Evolutionary conservation across 2,797 vertebrate genomes (phyloP).

Genomic region (Paguma larvata): DNA sequence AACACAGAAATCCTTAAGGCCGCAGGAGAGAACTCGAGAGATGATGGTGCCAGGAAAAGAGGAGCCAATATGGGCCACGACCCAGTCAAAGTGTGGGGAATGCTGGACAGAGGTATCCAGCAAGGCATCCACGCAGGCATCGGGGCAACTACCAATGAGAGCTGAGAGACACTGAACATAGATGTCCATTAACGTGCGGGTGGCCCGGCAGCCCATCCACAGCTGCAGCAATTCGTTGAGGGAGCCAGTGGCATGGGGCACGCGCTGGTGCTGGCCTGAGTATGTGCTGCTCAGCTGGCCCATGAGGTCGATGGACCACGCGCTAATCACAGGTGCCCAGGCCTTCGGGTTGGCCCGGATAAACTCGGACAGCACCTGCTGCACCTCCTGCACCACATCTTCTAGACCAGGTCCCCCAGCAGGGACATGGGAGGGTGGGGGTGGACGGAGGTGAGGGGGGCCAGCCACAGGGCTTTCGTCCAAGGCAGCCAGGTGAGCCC

Average conservation of each 20-base stretch:
- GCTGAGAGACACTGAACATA: conserved; percentile 96
- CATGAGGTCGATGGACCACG: conserved; percentile 97
- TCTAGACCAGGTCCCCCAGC: conserved; percentile 84
- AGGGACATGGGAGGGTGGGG: conserved; percentile 79
- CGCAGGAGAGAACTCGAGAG: conserved; percentile 95
- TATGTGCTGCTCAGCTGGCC: conserved; percentile 97
- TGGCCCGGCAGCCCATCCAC: conserved; percentile 97
- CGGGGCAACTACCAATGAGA: conserved; percentile 95
- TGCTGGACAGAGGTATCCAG: conserved; percentile 97
- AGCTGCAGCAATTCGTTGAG: conserved; percentile 96
- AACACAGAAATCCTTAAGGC: conserved; percentile 96
- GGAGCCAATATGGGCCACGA: conserved; percentile 98
- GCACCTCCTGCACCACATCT: conserved; percentile 91
- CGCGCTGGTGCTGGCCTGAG: conserved; percentile 91
- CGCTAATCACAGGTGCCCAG: conserved; percentile 95
- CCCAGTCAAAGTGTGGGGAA: conserved; percentile 98
- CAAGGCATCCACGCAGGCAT: conserved; percentile 96
- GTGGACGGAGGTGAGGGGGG: conserved; percentile 80
- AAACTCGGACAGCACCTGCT: conserved; percentile 93
- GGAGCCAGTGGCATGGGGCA: conserved; percentile 93
- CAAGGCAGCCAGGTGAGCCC: conserved; percentile 91
- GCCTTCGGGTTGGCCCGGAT: conserved; percentile 93
- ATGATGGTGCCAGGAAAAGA: conserved; percentile 98
- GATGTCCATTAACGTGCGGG: conserved; percentile 95
- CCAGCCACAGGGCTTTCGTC: conserved; percentile 88